These are phyloP conservation scores for Gallinago media DNA, from an alignment of 2,113 vertebrate species.

Conservation along the genomic window DNA sequence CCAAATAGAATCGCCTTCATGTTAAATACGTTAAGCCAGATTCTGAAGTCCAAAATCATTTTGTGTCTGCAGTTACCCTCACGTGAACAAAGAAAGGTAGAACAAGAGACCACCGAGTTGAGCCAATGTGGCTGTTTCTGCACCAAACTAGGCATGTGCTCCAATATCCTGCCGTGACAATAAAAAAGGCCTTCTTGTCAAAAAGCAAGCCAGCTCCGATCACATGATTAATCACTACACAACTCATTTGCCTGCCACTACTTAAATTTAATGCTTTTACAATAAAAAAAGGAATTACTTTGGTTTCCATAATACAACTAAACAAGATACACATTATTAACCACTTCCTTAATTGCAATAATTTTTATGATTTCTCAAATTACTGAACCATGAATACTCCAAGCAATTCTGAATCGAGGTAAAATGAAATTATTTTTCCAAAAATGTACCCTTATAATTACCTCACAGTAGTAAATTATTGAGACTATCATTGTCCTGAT, in stretches of 20 bases:
- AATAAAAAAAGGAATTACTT: conserved; percentile 31
- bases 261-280: background rate
- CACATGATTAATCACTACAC: background rate
- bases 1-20: accelerated
- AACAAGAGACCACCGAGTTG: background rate
- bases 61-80: background rate
- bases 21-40: accelerated
- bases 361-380: conserved; percentile 5
- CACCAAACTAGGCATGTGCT: background rate
- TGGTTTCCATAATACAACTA: background rate
- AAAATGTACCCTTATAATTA: conserved; percentile 5
- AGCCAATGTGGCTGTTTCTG: background rate
- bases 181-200: background rate
- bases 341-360: conserved; percentile 36
- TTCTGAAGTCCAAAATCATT: background rate
- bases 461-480: conserved; percentile 5
- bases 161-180: background rate
- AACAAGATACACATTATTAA: conserved; percentile 36
- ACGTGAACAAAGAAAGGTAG: background rate
- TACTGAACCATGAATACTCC: background rate
- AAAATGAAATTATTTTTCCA: background rate
- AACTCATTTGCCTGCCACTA: background rate
- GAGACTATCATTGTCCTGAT: conserved; percentile 35
- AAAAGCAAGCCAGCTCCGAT: background rate
- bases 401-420: background rate